Conservation (phyloP, 2,113 vertebrate genomes). For the Trichomycterus rosablanca region DNA sequence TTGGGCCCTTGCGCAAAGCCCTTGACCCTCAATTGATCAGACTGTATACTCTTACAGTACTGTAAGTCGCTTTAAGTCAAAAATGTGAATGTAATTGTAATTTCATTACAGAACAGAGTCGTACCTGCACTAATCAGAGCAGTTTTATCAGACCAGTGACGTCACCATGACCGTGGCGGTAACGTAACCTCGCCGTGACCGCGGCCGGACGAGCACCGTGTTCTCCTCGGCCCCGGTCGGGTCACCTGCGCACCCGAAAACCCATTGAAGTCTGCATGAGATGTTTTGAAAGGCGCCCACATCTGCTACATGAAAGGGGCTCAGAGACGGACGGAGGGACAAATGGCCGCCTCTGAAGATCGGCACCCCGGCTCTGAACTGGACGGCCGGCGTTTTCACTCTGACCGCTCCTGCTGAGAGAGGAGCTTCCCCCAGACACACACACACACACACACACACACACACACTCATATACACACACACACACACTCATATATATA, state of each 20-base stretch:
- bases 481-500: neutral
- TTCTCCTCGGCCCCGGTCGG: constrained; percentile 16
- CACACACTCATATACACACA: constrained; percentile 1
- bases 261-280: constrained; percentile 51
- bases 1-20: too few species aligned
- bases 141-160: too few species aligned
- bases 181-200: neutral
- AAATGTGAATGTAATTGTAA: too few species aligned
- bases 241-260: constrained; percentile 24
- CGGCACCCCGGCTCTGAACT: constrained; percentile 37
- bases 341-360: constrained; percentile 56
- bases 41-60: too few species aligned
- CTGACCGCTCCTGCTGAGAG: constrained; percentile 49
- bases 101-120: too few species aligned
- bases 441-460: constrained; percentile 12
- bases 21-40: too few species aligned
- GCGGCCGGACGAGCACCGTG: constrained; percentile 9
- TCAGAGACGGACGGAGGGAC: constrained; percentile 48
- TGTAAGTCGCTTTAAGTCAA: too few species aligned
- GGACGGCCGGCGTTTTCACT: constrained; percentile 52
- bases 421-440: constrained; percentile 22
- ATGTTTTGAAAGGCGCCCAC: constrained; percentile 58
- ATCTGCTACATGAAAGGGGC: constrained; percentile 67
- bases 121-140: too few species aligned
- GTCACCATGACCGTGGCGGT: too few species aligned